Percentiles rank a stretch among this genome's conserved stretches.
Conservation (phyloP, 1,140 invertebrate genomes). For the Drosophila lacteicornis region DNA sequence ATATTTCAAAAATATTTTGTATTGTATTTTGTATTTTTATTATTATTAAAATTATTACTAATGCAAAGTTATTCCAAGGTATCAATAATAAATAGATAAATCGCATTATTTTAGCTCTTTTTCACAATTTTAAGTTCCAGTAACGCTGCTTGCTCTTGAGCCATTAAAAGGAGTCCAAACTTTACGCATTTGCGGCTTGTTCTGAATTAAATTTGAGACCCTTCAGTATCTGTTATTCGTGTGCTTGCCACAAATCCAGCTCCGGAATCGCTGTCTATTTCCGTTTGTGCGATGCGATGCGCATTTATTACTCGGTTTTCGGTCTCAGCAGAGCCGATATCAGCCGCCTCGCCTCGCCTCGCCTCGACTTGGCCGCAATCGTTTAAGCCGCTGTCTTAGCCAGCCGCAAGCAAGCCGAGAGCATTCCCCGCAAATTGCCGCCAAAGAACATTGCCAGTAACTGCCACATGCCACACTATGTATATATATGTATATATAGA, state of each 20-base stretch:
- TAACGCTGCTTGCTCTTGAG: background rate
- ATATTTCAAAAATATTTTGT: background rate
- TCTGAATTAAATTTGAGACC: slow-evolving; percentile 21
- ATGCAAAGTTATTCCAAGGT: background rate
- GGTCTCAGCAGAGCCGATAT: slow-evolving; percentile 7
- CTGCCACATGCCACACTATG: slow-evolving; percentile 24
- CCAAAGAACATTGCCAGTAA: slow-evolving; percentile 31
- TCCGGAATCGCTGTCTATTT: slow-evolving; percentile 16
- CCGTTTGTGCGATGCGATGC: slow-evolving; percentile 23
- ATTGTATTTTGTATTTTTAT: too few species aligned
- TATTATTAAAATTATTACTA: too few species aligned
- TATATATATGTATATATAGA: slow-evolving; percentile 2
- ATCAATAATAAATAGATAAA: too few species aligned
- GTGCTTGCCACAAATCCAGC: background rate
- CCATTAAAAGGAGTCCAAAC: background rate
- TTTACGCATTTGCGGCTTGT: slow-evolving; percentile 8
- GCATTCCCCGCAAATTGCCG: slow-evolving; percentile 32
- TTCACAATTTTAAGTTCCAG: too few species aligned
- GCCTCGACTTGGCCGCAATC: slow-evolving; percentile 35
- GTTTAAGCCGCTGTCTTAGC: slow-evolving; percentile 35
- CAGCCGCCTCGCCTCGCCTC: slow-evolving; percentile 9
- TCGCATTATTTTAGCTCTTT: too few species aligned
- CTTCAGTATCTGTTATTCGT: slow-evolving; percentile 7
- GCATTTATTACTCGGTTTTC: slow-evolving; percentile 29
- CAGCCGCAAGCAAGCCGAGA: slow-evolving; percentile 23